phyloP scores from a whole-genome alignment of 2,888 invertebrate species.

The Argynnis bischoffii region DNA sequence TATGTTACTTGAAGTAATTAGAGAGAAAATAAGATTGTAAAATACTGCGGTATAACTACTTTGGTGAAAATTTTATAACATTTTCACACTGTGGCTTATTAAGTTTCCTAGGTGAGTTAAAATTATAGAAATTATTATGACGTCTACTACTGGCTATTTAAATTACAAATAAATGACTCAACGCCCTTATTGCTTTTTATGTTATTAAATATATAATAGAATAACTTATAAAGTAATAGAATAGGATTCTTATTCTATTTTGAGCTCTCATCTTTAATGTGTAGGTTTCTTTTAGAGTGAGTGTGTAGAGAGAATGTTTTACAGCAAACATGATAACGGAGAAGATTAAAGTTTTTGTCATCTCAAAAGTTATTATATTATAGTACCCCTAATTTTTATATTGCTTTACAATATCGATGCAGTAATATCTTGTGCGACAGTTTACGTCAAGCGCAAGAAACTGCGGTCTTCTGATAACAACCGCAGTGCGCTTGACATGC shows the following conservation, averaged over 20 bases:
- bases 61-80: slow-evolving; percentile 34
- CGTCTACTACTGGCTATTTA: slow-evolving; percentile 8
- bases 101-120: slow-evolving; percentile 15
- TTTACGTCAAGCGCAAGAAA: slow-evolving; percentile 54
- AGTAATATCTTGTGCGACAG: slow-evolving; percentile 37
- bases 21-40: slow-evolving; percentile 52
- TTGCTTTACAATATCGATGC: slow-evolving; percentile 27
- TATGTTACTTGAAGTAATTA: slow-evolving; percentile 60
- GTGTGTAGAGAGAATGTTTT: too few relatives aligned
- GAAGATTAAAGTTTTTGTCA: too few relatives aligned
- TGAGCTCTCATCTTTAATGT: too few relatives aligned
- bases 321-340: too few relatives aligned
- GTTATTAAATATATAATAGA: not conserved
- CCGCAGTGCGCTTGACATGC: slow-evolving; percentile 37
- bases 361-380: not conserved
- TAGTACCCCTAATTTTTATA: slow-evolving; percentile 1
- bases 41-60: slow-evolving; percentile 39
- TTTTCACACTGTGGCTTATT: slow-evolving; percentile 22
- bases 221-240: too few relatives aligned
- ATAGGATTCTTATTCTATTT: too few relatives aligned
- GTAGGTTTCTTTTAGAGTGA: not conserved
- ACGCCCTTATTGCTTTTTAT: not conserved
- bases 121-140: slow-evolving; percentile 14
- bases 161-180: slow-evolving; percentile 1
- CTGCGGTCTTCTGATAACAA: slow-evolving; percentile 50